These are phyloP conservation scores for Bradypodion pumilum DNA, from an alignment of 2,797 vertebrate species.

Conservation along the genomic window DNA sequence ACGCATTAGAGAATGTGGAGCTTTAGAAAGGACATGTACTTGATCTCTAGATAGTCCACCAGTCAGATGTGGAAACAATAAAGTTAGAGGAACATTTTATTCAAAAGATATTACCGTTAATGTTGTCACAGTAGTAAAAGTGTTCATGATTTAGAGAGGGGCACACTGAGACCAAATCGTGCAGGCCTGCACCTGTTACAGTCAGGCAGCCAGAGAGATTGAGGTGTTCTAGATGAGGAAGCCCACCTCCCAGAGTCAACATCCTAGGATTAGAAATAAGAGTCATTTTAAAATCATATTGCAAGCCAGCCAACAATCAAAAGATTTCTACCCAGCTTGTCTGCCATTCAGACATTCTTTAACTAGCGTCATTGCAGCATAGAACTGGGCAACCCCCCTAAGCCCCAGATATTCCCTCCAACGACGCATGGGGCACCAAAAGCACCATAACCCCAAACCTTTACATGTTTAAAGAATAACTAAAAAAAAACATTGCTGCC, in stretches of 20 bases:
- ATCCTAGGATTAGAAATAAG: slow-evolving; percentile 78
- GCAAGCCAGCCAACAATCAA: not conserved
- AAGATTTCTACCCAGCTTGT: fast-evolving
- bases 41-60: not conserved
- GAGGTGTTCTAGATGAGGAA: slow-evolving; percentile 93
- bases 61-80: fast-evolving
- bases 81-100: slow-evolving; percentile 27
- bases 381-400: no score
- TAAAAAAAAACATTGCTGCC: no score
- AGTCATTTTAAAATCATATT: not conserved
- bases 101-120: slow-evolving; percentile 88
- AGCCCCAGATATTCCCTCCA: not conserved
- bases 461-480: not conserved
- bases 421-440: not conserved
- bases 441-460: not conserved
- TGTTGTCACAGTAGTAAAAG: slow-evolving; percentile 99
- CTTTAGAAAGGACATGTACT: not conserved
- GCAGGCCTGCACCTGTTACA: slow-evolving; percentile 92
- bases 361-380: not conserved
- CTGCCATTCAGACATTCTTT: not conserved
- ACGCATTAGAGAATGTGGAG: not conserved
- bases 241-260: slow-evolving; percentile 89
- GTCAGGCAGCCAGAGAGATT: slow-evolving; percentile 96
- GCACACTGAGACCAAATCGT: slow-evolving; percentile 92
- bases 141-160: slow-evolving; percentile 95